Conservation (phyloP, 2,113 vertebrate species). For the Albula goreensis region DNA sequence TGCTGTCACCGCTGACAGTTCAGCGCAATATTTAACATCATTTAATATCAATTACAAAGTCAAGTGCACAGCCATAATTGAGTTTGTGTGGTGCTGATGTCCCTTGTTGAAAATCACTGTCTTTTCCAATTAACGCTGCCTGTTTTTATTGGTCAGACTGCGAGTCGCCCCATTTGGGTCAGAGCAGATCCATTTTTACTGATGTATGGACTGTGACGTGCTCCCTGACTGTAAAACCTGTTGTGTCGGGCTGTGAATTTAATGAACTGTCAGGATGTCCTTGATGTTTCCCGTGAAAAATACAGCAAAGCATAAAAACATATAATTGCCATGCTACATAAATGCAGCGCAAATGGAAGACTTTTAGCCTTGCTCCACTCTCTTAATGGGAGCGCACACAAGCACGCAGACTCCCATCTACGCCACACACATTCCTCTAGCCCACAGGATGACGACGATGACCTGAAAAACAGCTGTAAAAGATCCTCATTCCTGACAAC, state of each 20-base stretch:
- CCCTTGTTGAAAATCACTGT: conserved; percentile 69
- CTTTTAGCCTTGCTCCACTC: too few relatives aligned
- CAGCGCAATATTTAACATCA: conserved; percentile 61
- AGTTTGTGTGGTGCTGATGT: conserved; percentile 58
- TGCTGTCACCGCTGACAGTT: conserved; percentile 48
- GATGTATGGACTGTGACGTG: conserved; percentile 63
- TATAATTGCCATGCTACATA: too few relatives aligned
- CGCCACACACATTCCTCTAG: too few relatives aligned
- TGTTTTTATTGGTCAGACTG: conserved; percentile 57
- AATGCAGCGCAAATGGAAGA: too few relatives aligned
- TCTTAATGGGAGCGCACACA: too few relatives aligned
- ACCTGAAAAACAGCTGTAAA: too few relatives aligned
- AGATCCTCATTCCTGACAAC: too few relatives aligned
- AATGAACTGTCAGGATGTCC: conserved; percentile 16
- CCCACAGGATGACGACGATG: too few relatives aligned
- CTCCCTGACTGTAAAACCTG: conserved; percentile 30
- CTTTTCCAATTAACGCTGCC: conserved; percentile 61
- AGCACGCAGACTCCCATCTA: too few relatives aligned
- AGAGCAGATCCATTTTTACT: conserved; percentile 43
- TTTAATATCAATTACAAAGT: conserved; percentile 70
- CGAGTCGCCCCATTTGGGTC: conserved; percentile 47
- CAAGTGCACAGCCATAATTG: conserved; percentile 60
- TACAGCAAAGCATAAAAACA: too few relatives aligned
- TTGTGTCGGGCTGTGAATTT: conserved; percentile 46
- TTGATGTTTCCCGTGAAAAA: too few relatives aligned